Conservation (phyloP, 2,113 vertebrate species). For the Origma solitaria region DNA sequence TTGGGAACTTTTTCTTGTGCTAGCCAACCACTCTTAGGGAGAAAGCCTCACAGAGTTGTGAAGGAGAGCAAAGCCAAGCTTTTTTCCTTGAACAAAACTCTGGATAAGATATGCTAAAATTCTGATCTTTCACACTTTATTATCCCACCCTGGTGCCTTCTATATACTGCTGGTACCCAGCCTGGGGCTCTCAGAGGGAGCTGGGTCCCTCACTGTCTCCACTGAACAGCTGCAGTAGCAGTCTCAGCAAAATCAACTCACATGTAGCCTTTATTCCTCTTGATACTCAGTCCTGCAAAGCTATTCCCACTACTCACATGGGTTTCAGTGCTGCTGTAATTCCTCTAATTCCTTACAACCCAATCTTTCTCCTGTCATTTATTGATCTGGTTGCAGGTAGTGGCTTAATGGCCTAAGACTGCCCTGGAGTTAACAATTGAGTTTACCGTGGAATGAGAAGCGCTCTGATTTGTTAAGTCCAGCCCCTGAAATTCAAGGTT, state of each 20-base stretch:
- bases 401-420: not conserved
- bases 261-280: not conserved
- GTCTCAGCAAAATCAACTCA: not conserved
- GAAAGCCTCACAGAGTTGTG: not conserved
- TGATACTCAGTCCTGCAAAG: not conserved
- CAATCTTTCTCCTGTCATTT: not conserved
- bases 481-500: not conserved
- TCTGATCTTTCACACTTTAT: not conserved
- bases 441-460: not conserved
- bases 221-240: not conserved
- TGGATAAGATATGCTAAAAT: not conserved
- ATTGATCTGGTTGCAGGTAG: not conserved
- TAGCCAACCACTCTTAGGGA: not conserved
- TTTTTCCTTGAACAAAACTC: not conserved
- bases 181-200: not conserved
- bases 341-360: not conserved
- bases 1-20: not conserved
- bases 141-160: not conserved
- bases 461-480: not conserved
- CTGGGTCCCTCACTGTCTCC: not conserved
- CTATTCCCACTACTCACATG: not conserved
- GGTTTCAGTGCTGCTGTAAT: not conserved
- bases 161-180: not conserved
- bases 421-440: not conserved
- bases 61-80: not conserved